These are phyloP conservation scores for Hetaerina titia DNA, from an alignment of 2,888 invertebrate species.

Conservation along the genomic window DNA sequence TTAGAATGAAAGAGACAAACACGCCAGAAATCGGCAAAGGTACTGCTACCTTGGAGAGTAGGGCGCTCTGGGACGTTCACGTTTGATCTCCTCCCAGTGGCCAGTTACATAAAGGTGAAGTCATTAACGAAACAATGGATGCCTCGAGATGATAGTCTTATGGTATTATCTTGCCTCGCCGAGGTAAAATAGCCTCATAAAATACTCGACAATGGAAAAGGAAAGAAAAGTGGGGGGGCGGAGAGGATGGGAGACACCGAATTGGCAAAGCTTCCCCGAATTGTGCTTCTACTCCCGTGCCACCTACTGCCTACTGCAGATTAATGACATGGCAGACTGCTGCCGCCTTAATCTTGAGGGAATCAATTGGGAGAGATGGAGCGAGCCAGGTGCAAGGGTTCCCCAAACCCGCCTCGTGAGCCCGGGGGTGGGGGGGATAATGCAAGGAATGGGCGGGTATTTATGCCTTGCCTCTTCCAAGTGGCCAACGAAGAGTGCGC, in stretches of 20 bases:
- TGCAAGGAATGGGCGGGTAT: neutral
- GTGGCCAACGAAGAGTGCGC: too few relatives aligned
- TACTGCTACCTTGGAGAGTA: neutral
- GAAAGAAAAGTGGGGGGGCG: neutral
- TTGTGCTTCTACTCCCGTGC: neutral
- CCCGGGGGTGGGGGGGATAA: neutral
- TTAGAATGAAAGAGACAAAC: neutral
- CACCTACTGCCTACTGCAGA: neutral
- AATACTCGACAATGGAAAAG: neutral
- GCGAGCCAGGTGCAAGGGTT: neutral
- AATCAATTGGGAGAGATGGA: neutral
- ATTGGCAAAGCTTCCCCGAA: neutral
- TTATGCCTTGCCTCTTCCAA: neutral
- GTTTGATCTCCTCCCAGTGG: neutral
- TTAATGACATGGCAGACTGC: neutral
- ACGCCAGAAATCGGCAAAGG: neutral
- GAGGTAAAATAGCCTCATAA: neutral
- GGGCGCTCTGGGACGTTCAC: neutral
- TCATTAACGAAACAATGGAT: conserved; percentile 11
- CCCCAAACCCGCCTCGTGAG: neutral
- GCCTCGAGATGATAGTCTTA: neutral
- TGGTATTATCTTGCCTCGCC: neutral
- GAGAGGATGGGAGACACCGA: neutral
- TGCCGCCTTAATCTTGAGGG: too few relatives aligned
- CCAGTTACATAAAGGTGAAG: neutral